These are phyloP conservation scores for Periphyllus acericola DNA, from an alignment of 2,888 invertebrate species.

Conservation along the genomic window DNA sequence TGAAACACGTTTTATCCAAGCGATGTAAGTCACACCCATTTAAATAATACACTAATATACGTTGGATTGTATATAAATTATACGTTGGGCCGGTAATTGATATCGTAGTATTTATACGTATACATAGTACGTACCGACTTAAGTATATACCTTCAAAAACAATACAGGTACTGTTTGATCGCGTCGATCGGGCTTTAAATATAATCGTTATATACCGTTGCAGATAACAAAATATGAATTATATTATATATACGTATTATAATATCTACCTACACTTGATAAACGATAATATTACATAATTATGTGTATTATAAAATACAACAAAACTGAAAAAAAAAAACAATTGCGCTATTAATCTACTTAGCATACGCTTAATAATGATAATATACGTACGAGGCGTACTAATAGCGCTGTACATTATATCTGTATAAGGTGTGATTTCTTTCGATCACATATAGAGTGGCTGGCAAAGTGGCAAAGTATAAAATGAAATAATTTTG, in stretches of 20 bases:
- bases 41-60: neutral
- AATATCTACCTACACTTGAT: too few relatives aligned
- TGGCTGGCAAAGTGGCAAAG: too few relatives aligned
- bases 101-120: neutral
- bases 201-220: neutral
- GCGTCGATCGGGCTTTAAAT: neutral
- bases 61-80: too few relatives aligned
- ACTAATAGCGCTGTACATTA: neutral
- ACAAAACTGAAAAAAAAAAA: too few relatives aligned
- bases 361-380: neutral
- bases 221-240: too few relatives aligned
- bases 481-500: too few relatives aligned
- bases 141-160: neutral
- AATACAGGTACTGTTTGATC: neutral
- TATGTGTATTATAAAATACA: too few relatives aligned
- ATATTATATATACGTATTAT: too few relatives aligned
- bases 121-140: neutral
- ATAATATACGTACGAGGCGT: neutral
- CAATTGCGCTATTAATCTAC: neutral
- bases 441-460: too few relatives aligned
- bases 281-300: too few relatives aligned
- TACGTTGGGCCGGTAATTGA: neutral
- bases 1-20: neutral
- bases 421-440: too few relatives aligned
- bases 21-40: neutral